Evolutionary conservation across 1,140 invertebrate species (phyloP).

Genomic region (Drosophila melanica): DNA sequence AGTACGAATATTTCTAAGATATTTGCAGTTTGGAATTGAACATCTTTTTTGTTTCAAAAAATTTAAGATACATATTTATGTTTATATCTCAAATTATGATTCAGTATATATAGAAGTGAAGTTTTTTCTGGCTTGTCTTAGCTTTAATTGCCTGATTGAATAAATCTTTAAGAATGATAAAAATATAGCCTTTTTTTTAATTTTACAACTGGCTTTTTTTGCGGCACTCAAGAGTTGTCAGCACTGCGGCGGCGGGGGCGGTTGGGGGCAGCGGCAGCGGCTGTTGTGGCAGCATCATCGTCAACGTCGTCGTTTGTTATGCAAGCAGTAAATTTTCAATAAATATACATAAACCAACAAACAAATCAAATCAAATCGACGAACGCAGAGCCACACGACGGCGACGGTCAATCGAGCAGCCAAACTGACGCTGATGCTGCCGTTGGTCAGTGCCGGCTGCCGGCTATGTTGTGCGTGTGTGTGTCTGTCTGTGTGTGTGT

Average conservation of each 20-base stretch:
- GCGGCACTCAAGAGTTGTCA: too few species aligned
- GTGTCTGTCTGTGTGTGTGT: constrained; percentile 2
- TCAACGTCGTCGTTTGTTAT: constrained; percentile 66
- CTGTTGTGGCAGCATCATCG: constrained; percentile 23
- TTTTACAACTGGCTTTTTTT: too few species aligned
- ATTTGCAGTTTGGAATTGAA: too few species aligned
- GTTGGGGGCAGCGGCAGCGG: constrained; percentile 1
- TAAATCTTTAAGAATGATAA: too few species aligned
- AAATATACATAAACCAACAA: constrained; percentile 79
- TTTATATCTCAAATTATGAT: too few species aligned
- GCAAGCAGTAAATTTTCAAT: constrained; percentile 82
- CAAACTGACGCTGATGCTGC: constrained; percentile 36
- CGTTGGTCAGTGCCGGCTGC: constrained; percentile 12
- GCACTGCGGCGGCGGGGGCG: neutral
- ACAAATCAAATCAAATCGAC: constrained; percentile 69
- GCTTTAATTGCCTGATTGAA: too few species aligned
- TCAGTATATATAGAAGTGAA: too few species aligned
- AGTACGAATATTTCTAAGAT: too few species aligned
- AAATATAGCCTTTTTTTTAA: too few species aligned
- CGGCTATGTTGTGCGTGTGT: constrained; percentile 9
- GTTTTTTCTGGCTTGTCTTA: too few species aligned
- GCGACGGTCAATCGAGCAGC: constrained; percentile 47
- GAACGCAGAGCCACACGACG: constrained; percentile 22
- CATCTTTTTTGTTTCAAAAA: too few species aligned
- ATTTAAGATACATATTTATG: too few species aligned